Evolutionary conservation across 1,140 invertebrate genomes (phyloP).

Genomic region (Ladona fulva): DNA sequence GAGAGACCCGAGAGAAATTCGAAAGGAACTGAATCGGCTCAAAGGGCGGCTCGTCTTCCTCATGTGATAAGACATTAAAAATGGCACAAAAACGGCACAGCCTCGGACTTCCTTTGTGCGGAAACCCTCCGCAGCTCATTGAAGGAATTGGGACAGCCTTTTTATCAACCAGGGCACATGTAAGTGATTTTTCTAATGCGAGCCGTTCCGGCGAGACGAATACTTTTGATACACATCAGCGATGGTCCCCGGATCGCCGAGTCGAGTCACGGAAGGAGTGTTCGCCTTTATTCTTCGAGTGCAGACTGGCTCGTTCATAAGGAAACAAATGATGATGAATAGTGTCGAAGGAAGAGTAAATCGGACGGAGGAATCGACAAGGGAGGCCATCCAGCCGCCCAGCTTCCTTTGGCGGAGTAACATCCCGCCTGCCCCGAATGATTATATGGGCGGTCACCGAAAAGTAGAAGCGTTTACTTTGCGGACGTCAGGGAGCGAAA

Average conservation of each 20-base stretch:
- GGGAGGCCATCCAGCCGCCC: not conserved
- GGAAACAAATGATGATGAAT: slow-evolving; percentile 10
- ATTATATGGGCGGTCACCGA: not conserved
- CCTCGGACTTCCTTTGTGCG: too few species aligned
- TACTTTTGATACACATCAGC: not conserved
- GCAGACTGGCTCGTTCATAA: not conserved
- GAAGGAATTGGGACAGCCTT: too few species aligned
- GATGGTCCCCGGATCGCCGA: not conserved
- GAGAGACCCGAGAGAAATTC: too few species aligned
- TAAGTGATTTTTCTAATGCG: not conserved
- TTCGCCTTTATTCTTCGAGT: not conserved
- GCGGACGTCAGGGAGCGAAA: not conserved
- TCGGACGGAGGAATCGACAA: not conserved
- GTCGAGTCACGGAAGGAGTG: not conserved
- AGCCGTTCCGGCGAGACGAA: not conserved
- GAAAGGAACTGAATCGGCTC: too few species aligned
- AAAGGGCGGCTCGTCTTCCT: too few species aligned
- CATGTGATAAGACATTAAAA: too few species aligned
- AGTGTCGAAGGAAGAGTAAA: not conserved
- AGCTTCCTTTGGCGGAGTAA: not conserved
- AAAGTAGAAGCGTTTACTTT: not conserved
- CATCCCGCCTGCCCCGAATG: not conserved
- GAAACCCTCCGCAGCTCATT: too few species aligned
- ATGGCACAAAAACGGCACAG: too few species aligned
- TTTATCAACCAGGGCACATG: not conserved